Evolutionary conservation across 2,888 invertebrate genomes (phyloP).

Genomic region (Parnassius orleans): DNA sequence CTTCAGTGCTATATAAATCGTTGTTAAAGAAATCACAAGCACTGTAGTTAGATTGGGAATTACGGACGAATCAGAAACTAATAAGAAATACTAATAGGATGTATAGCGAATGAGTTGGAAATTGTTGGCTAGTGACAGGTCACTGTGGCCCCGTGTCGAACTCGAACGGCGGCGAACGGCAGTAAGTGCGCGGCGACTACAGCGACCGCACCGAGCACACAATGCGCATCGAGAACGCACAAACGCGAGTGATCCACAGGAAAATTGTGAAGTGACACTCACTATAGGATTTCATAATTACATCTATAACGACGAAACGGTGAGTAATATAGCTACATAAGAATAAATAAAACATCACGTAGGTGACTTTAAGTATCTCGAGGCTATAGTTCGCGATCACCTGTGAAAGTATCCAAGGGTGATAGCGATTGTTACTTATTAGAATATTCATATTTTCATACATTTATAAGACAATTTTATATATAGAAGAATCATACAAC

Average conservation of each 20-base stretch:
- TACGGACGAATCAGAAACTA: conserved; percentile 4
- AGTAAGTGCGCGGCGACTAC: conserved; percentile 69
- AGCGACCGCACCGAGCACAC: conserved; percentile 60
- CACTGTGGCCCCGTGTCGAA: conserved; percentile 30
- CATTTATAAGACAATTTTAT: conserved; percentile 7
- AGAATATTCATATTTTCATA: conserved; percentile 30
- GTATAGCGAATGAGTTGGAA: conserved; percentile 38
- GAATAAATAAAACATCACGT: neutral
- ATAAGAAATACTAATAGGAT: neutral
- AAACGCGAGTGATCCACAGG: conserved; percentile 63
- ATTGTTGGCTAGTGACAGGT: conserved; percentile 37
- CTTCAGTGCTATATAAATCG: neutral
- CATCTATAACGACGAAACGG: conserved; percentile 37
- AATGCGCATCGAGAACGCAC: conserved; percentile 37
- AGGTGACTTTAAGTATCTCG: conserved; percentile 31
- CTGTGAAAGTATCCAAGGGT: conserved; percentile 62
- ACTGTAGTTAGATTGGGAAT: neutral
- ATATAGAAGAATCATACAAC: neutral
- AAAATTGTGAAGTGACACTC: conserved; percentile 66
- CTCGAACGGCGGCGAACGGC: conserved; percentile 35
- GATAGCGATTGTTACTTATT: conserved; percentile 37
- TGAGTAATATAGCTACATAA: conserved; percentile 35
- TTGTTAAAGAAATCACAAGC: neutral
- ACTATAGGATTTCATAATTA: conserved; percentile 52
- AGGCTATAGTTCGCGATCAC: conserved; percentile 53